These are phyloP conservation scores for Acronicta alni DNA, from an alignment of 2,888 invertebrate species.

Conservation along the genomic window DNA sequence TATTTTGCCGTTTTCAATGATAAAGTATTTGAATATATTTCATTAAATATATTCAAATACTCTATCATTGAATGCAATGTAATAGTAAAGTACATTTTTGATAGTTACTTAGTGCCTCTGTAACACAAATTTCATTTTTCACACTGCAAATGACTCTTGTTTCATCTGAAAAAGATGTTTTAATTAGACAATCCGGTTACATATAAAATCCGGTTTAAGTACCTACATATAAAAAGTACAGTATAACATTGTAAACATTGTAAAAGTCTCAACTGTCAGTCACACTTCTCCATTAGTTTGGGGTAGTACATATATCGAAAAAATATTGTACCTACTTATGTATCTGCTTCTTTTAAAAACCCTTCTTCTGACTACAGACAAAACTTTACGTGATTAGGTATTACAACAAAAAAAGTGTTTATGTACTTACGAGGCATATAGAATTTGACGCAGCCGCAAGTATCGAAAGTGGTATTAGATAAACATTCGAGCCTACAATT, in stretches of 20 bases:
- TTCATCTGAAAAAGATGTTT: conserved; percentile 25
- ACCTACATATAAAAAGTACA: no score
- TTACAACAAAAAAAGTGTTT: background rate
- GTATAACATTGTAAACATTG: no score
- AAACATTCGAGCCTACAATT: conserved; percentile 73
- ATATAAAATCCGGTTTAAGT: no score
- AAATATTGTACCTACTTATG: no score
- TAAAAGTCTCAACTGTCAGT: no score
- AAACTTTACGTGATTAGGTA: background rate
- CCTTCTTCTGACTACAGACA: no score
- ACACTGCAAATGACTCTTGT: conserved; percentile 29
- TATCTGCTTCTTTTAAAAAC: no score
- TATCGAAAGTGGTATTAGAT: conserved; percentile 60
- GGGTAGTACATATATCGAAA: no score
- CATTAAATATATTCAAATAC: background rate
- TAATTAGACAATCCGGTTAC: background rate
- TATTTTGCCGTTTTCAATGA: no score
- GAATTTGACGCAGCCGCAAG: conserved; percentile 66
- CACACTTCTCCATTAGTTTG: no score
- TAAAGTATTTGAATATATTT: no score
- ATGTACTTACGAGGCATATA: conserved; percentile 74
- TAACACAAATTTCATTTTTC: background rate
- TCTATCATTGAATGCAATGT: background rate
- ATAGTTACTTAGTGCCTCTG: conserved; percentile 26
- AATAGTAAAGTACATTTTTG: background rate